A percentile compares a stretch with the other conserved stretches of the same genome.
These are phyloP conservation scores for Orius insidiosus DNA, from an alignment of 1,140 invertebrate genomes.

Conservation along the genomic window DNA sequence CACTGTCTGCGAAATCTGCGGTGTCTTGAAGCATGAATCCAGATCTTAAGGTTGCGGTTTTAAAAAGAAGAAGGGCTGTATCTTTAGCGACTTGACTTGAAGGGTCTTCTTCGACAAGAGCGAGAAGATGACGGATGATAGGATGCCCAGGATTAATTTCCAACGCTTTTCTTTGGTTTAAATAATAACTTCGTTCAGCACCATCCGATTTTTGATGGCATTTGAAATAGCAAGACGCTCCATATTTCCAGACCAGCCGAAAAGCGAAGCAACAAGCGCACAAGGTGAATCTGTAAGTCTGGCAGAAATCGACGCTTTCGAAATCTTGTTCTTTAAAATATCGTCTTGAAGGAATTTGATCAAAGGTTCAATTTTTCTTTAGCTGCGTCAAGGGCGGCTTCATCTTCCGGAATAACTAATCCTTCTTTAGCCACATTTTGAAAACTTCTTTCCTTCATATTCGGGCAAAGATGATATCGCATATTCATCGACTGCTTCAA, in stretches of 20 bases:
- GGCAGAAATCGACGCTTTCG: constrained; percentile 75
- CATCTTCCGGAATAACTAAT: constrained; percentile 67
- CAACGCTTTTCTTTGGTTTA: constrained; percentile 91
- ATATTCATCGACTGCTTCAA: constrained; percentile 97
- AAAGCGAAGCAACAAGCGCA: constrained; percentile 90
- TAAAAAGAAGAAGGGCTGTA: constrained; percentile 83
- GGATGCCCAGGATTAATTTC: constrained; percentile 98
- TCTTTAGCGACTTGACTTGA: constrained; percentile 66
- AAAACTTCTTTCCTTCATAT: constrained; percentile 98
- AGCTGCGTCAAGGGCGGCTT: constrained; percentile 66
- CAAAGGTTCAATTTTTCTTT: constrained; percentile 77
- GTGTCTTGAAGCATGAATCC: constrained; percentile 81
- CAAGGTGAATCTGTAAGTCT: constrained; percentile 84
- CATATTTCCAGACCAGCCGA: constrained; percentile 99
- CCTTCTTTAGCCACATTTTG: constrained; percentile 99
- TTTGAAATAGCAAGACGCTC: constrained; percentile 90
- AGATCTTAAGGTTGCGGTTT: constrained; percentile 80
- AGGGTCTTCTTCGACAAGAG: constrained; percentile 60
- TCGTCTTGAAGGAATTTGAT: constrained; percentile 79
- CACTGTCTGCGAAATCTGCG: constrained; percentile 63
- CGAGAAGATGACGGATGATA: constrained; percentile 76
- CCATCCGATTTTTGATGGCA: constrained; percentile 94
- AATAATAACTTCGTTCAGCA: constrained; percentile 75
- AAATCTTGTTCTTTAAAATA: constrained; percentile 66
- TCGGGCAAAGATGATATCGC: constrained; percentile 93